Base-by-base conservation (phyloP, 37 sponge, comb jelly and placozoan genomes). In the Mnemiopsis leidyi region DNA sequence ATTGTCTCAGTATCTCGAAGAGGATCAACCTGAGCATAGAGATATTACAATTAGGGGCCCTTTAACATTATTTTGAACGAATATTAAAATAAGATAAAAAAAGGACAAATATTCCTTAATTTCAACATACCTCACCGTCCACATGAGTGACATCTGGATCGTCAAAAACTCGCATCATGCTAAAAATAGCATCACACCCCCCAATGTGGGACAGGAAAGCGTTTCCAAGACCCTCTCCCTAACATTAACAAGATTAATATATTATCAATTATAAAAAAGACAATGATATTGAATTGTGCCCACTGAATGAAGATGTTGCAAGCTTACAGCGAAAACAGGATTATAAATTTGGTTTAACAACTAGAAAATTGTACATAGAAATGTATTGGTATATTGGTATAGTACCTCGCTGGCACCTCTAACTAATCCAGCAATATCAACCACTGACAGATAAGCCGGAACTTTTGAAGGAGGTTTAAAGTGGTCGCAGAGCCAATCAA, bases 131-230 rank as follows among this genome's bases (percentile, higher is more conserved):
- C 0, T 97, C 99, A 38, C 99, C 99, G 36, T 98, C 99, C 36
- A 98, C 95, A 82, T 98, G 99, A 23, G 96, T 95, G 29, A 98
- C 97, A 94, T 98, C 95, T n/a, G 94, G 96, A 92, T 98, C 99
- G 20, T 98, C 97, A 94, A 98, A 98, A n/a, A 94, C 96, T 83
- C 98, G 96, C 96, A 96, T 48, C 18, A 97, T 94, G 38, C 97
- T 97, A 93, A 97, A 97, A 31, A 98, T 92, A 0, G 97, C 97
- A 94, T 98, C 99, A 94, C 97, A 97, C n/a, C 96, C 96, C 71
- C 93, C 93, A 69, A 98, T 97, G 93, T 98, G 95, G 23, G 99
- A 95, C 0, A 98, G 94, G 92, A 98, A 98, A 16, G 99, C 99
- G 94, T 98, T 98, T 1, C 99, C 99, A 24, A 98, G 93, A 68